Evolutionary conservation across 1,140 invertebrate genomes (phyloP).

Genomic region (Tetramorium simillimum): DNA sequence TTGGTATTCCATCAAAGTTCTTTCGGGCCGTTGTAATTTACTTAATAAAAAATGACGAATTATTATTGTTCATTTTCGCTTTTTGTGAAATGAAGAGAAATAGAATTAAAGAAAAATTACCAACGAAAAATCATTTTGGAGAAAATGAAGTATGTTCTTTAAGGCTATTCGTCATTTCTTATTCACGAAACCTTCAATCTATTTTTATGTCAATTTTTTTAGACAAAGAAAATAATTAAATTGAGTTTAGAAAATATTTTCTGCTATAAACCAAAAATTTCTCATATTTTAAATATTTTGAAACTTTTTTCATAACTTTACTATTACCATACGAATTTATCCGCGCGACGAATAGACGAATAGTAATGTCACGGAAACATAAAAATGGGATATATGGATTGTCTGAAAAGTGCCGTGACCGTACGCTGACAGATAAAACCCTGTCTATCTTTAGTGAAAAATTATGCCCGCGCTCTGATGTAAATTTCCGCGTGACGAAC

Average conservation of each 20-base stretch:
- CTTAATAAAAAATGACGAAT: background rate
- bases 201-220: background rate
- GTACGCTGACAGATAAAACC: background rate
- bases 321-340: background rate
- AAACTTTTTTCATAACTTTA: background rate
- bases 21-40: background rate
- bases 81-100: background rate
- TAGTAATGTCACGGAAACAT: background rate
- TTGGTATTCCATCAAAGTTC: background rate
- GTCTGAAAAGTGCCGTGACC: background rate
- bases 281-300: background rate
- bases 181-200: background rate
- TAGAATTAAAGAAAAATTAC: background rate
- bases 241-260: background rate
- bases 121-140: background rate
- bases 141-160: background rate
- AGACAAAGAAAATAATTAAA: background rate
- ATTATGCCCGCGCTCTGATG: slow-evolving; percentile 5
- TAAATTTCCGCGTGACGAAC: slow-evolving; percentile 7
- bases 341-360: background rate
- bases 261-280: background rate
- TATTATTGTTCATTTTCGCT: background rate
- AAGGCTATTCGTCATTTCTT: background rate
- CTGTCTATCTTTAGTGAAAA: background rate
- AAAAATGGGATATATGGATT: background rate